These are phyloP conservation scores for Gopherus evgoodei DNA, from an alignment of 2,113 vertebrate genomes.

Conservation along the genomic window DNA sequence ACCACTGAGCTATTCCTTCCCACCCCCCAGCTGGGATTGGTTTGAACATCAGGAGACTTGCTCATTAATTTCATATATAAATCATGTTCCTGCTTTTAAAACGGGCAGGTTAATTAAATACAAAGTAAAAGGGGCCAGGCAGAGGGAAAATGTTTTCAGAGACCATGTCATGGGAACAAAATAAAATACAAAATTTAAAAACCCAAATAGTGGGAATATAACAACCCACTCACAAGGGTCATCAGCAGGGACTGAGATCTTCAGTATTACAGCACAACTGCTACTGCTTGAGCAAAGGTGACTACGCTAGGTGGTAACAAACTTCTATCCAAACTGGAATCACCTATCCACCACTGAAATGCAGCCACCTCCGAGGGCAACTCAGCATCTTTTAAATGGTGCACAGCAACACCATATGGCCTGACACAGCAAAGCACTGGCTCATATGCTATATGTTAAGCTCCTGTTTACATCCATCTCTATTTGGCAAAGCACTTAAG, in stretches of 20 bases:
- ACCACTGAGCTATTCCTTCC: too few relatives aligned
- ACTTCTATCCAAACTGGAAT: neutral
- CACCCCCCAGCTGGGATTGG: neutral
- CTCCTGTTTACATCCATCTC: neutral
- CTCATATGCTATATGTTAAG: neutral
- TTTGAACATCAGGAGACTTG: conserved; percentile 55
- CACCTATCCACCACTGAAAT: neutral
- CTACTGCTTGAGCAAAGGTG: neutral
- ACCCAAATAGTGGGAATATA: neutral
- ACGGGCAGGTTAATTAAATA: conserved; percentile 60
- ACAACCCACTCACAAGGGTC: neutral
- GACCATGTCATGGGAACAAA: conserved; percentile 13
- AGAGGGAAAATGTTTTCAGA: conserved; percentile 52
- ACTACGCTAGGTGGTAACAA: neutral
- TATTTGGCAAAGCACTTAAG: neutral
- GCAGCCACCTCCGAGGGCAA: neutral
- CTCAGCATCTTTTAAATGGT: neutral
- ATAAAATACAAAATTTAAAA: neutral
- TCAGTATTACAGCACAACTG: neutral
- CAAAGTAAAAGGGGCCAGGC: conserved; percentile 41
- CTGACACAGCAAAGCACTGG: neutral
- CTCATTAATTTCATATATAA: conserved; percentile 68
- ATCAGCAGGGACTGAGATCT: neutral
- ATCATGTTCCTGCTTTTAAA: conserved; percentile 65
- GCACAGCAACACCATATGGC: neutral